A percentile compares a stretch with the other conserved stretches of the same genome.
phyloP scores from a whole-genome alignment of 2,113 vertebrate genomes.

The cattle (Bos taurus) region DNA sequence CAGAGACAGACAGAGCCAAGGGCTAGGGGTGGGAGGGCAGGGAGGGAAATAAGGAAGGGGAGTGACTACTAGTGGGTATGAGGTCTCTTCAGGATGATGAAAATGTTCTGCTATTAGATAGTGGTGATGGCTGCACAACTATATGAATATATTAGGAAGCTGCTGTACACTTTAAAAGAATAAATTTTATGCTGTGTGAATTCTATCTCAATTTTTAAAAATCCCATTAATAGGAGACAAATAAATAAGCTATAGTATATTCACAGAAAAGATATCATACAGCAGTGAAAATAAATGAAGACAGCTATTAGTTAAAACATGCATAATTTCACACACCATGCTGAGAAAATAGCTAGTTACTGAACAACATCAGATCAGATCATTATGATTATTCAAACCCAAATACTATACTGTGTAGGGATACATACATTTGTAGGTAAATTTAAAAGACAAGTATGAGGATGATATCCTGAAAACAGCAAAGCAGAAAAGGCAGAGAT shows the following conservation, averaged over 20 bases:
- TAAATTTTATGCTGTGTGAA: not conserved
- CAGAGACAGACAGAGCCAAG: not conserved
- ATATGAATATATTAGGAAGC: not conserved
- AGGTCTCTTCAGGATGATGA: not conserved
- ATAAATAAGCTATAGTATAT: not conserved
- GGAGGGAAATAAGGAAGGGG: not conserved
- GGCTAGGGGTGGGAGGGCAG: not conserved
- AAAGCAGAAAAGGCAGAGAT: not conserved
- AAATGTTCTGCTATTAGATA: not conserved
- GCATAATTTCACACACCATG: not conserved
- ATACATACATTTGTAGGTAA: not conserved
- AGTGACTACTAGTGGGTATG: not conserved
- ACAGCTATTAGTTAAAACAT: not conserved
- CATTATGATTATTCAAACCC: not conserved
- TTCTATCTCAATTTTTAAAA: not conserved
- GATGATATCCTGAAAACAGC: not conserved
- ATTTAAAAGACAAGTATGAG: not conserved
- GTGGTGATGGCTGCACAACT: not conserved
- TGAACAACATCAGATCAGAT: not conserved
- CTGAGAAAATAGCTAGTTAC: not conserved
- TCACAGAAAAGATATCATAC: not conserved
- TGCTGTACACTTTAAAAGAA: not conserved
- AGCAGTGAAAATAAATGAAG: conserved; percentile 27
- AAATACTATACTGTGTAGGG: not conserved
- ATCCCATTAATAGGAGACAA: not conserved